Base-by-base conservation (phyloP, 2,797 vertebrate genomes). In the Euthynnus affinis region DNA sequence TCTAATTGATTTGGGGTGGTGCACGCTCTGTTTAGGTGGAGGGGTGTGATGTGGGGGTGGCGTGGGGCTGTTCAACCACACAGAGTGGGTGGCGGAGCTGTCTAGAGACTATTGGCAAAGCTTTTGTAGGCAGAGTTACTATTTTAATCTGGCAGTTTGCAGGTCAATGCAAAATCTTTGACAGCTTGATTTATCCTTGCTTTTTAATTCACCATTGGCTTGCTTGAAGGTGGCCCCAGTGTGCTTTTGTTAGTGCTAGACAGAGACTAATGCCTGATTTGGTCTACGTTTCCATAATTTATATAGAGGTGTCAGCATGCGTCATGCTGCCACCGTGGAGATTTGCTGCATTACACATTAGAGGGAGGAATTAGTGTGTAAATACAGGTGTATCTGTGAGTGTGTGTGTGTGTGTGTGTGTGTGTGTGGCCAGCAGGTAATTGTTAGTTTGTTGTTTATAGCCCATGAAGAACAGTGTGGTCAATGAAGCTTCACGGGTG, bases 401-500 rank as follows among this genome's bases (percentile, higher is more conserved):
- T 27, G 57, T 51, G 32, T 42, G 22, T 34, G 29, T 55, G 25
- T 8, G 52, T 25, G 22, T 14, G 8, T 29, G 15, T 14, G 53
- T 58, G 81, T 74, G 48, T 81, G 72, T 49, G 44, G 78, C 84
- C 80, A 87, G 76, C 59, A 84, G 83, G 72, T 49, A 74, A 81
- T 89, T 85, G 89, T 89, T 90, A 83, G 81, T 82, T 71, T 77
- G 85, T 88, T 90, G 87, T 90, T 92, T 88, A 91, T 86, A 32
- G 88, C 78, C 84, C 86, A 83, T 90, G 87, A 92, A 90, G 84
- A 87, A 78, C 85, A 64, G 37, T 82, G 85, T 87, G 85, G 84
- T 90, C 90, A 91, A 81, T 92, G 89, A 81, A 86, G 92, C 90
- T 80, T 88, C 87, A 76, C 89, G 87, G 89, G 87, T 89, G 84